A percentile compares a stretch with the other conserved stretches of the same genome.
Evolutionary conservation across 2,888 invertebrate genomes (phyloP).

Genomic region (Ormia ochracea): DNA sequence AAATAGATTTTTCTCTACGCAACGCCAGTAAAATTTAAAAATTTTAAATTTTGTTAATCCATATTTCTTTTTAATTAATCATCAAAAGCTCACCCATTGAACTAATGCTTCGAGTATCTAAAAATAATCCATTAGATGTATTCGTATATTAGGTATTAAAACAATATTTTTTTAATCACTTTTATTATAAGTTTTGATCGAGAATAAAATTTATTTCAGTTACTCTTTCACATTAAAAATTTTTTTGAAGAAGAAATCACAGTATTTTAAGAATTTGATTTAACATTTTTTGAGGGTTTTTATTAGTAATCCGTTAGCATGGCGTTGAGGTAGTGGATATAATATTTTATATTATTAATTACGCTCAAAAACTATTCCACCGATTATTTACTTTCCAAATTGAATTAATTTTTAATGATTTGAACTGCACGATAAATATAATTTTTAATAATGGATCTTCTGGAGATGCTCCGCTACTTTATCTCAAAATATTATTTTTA

Average conservation of each 20-base stretch:
- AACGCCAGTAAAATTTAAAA: too few relatives aligned
- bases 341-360: conserved; percentile 40
- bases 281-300: conserved; percentile 33
- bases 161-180: conserved; percentile 6
- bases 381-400: conserved; percentile 35
- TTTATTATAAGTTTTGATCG: not conserved
- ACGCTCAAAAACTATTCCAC: conserved; percentile 64
- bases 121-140: conserved; percentile 23
- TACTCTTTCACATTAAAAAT: conserved; percentile 35
- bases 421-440: conserved; percentile 38
- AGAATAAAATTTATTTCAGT: conserved; percentile 10
- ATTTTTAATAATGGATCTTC: conserved; percentile 2
- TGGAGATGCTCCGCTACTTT: conserved; percentile 47
- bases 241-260: conserved; percentile 37
- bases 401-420: conserved; percentile 1
- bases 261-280: conserved; percentile 43
- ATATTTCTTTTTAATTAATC: too few relatives aligned
- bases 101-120: not conserved
- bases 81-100: conserved; percentile 15
- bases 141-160: not conserved
- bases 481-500: conserved; percentile 49
- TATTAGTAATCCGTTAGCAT: conserved; percentile 34
- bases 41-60: not conserved
- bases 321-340: conserved; percentile 36
- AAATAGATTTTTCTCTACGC: too few relatives aligned